A percentile compares a stretch with the other conserved stretches of the same genome.
phyloP scores from a whole-genome alignment of 2,113 vertebrate genomes.

The Neomonachus schauinslandi region DNA sequence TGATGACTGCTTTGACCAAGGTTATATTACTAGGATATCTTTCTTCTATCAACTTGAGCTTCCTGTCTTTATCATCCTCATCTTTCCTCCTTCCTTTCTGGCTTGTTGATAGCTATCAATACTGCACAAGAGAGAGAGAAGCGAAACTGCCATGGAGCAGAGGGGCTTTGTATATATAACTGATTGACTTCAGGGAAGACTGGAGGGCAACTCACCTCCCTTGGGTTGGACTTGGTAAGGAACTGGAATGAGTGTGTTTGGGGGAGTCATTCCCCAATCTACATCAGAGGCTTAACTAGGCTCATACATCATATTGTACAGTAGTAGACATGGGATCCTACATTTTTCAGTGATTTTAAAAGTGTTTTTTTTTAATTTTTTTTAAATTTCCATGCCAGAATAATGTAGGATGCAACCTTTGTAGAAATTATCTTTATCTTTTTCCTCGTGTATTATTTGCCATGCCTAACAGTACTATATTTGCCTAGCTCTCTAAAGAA shows the following conservation, averaged over 20 bases:
- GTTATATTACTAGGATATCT: neutral
- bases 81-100: neutral
- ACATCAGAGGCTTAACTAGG: neutral
- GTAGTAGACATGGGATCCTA: neutral
- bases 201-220: slow-evolving; percentile 32
- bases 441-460: neutral
- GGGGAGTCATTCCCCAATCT: slow-evolving; percentile 12
- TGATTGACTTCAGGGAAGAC: slow-evolving; percentile 52
- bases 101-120: slow-evolving; percentile 1
- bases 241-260: neutral
- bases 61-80: neutral
- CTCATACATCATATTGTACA: neutral
- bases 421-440: neutral
- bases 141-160: neutral
- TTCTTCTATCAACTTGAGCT: neutral
- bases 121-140: slow-evolving; percentile 39
- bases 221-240: neutral
- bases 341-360: slow-evolving; percentile 49
- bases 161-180: neutral
- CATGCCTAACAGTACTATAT: neutral
- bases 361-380: neutral
- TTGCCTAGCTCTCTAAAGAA: neutral
- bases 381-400: neutral
- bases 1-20: neutral
- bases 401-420: slow-evolving; percentile 8